Base-by-base conservation (phyloP, 2,797 vertebrate species). In the Parauchenoglanis ngamensis region DNA sequence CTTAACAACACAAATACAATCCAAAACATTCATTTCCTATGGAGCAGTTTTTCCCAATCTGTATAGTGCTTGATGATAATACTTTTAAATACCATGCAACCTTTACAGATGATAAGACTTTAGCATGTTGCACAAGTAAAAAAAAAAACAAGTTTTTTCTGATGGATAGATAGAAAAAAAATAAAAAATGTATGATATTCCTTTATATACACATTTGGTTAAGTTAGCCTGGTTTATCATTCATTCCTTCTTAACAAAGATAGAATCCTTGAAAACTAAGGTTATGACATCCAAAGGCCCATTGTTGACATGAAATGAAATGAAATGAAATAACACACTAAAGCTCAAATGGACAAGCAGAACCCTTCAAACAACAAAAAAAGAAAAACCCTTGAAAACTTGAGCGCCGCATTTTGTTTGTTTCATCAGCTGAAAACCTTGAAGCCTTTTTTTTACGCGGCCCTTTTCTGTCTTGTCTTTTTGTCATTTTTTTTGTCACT, bases 341-440 rank as follows among this genome's bases (percentile, higher is more conserved):
- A 40, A 11, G 19, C 8, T 6, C 19, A 59, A 4, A 59, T 0
- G 11, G 6, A 79, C n/a, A 31, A 56, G 1, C 7, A 31, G 52
- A 77, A 12, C 19, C 1, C 54, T 21, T 59, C 40, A 56, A 77
- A 72, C 23, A 40, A 40, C 35, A 40, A 40, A 40, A 40, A 73
- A 35, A 46, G 44, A 13, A 49, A 52, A 63, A 6, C n/a, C 44
- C 7, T 17, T 44, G 59, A 49, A 67, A 83, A 21, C 7, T 13
- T 6, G n/a, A 52, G 8, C 4, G 8, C 3, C 12, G 0, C 25
- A 21, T 84, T 65, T 65, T 40, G 63, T 17, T 80, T 86, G 67
- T 79, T 84, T 54, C 44, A 54, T 85, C 75, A 28, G 77, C 81
- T 81, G 49, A 52, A 86, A 78, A 77, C 67, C 83, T 84, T 86